phyloP scores from a whole-genome alignment of 2,888 invertebrate genomes.

The Ectemnius cavifrons region DNA sequence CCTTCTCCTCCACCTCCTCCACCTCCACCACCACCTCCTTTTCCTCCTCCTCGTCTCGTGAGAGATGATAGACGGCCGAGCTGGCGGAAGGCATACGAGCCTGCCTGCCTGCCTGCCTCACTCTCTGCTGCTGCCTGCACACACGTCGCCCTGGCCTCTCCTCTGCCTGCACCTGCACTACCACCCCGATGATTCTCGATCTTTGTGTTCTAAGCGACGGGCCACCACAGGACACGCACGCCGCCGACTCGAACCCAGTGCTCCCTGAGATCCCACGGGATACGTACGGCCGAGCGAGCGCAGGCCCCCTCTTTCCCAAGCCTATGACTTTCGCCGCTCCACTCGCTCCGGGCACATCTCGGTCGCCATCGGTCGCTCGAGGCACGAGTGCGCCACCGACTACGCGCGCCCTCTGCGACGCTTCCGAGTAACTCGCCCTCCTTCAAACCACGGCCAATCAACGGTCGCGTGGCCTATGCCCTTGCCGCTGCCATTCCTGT shows the following conservation, averaged over 20 bases:
- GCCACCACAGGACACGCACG: background rate
- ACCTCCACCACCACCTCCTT: background rate
- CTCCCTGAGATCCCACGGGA: too few relatives aligned
- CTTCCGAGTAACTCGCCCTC: constrained; percentile 31
- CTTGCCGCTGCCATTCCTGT: constrained; percentile 52
- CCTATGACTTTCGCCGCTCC: constrained; percentile 49
- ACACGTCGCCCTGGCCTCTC: too few relatives aligned
- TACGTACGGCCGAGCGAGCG: too few relatives aligned
- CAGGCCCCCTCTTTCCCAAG: constrained; percentile 5
- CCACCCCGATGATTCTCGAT: too few relatives aligned
- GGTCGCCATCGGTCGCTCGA: constrained; percentile 60
- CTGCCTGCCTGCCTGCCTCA: too few relatives aligned
- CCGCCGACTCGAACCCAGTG: too few relatives aligned
- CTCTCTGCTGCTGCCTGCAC: too few relatives aligned
- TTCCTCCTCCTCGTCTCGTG: background rate
- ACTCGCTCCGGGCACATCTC: constrained; percentile 54
- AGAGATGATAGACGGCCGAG: constrained; percentile 23
- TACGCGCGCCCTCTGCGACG: constrained; percentile 51
- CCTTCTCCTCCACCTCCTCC: constrained; percentile 8
- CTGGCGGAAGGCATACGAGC: constrained; percentile 39
- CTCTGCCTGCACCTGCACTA: too few relatives aligned
- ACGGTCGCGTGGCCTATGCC: constrained; percentile 64
- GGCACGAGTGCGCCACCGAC: constrained; percentile 54
- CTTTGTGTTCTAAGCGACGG: too few relatives aligned
- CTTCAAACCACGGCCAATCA: constrained; percentile 68